Evolutionary conservation across 1,140 invertebrate genomes (phyloP).

Genomic region (Drosophila miranda): DNA sequence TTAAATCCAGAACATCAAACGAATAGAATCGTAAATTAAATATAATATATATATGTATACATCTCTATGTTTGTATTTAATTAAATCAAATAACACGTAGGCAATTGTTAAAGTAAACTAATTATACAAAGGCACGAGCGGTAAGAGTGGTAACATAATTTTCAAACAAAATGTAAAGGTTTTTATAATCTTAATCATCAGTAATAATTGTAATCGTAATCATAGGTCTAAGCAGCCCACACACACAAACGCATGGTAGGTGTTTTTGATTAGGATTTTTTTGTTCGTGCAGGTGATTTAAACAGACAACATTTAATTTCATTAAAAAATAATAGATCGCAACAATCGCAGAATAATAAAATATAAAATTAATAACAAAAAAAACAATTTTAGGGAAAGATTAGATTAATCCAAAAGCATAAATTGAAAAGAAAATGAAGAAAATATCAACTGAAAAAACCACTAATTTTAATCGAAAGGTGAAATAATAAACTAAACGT

Average conservation of each 20-base stretch:
- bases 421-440: too few species aligned
- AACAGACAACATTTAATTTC: too few species aligned
- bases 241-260: constrained; percentile 13
- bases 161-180: constrained; percentile 42
- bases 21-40: constrained; percentile 52
- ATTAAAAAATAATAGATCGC: too few species aligned
- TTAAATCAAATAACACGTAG: constrained; percentile 59
- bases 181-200: constrained; percentile 31
- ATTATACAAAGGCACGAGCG: constrained; percentile 62
- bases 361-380: too few species aligned
- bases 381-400: too few species aligned
- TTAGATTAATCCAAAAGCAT: too few species aligned
- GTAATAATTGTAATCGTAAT: constrained; percentile 38
- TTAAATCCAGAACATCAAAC: constrained; percentile 57
- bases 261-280: constrained; percentile 13
- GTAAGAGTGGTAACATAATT: constrained; percentile 59
- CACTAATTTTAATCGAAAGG: too few species aligned
- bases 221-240: constrained; percentile 27
- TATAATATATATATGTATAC: constrained; percentile 17
- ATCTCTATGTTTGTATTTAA: constrained; percentile 52
- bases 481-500: too few species aligned
- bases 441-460: too few species aligned
- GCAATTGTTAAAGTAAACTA: constrained; percentile 72
- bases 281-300: background rate
- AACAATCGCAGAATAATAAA: too few species aligned